phyloP scores from a whole-genome alignment of 30 jellyfish, hydroid and myxozoan species.

The Mastigias papua region DNA sequence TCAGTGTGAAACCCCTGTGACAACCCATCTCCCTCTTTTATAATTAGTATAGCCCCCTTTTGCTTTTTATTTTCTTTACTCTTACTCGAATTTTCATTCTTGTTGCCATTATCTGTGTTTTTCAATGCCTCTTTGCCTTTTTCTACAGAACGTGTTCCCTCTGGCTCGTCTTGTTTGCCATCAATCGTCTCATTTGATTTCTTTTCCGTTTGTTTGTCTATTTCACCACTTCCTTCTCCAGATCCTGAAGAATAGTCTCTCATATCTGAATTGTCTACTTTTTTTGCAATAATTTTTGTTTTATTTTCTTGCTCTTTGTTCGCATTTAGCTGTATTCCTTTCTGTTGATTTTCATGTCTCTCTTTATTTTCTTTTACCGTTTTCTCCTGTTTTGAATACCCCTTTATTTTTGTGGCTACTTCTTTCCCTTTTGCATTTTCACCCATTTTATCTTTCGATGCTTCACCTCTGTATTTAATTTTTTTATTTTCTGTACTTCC shows the following conservation, averaged over 20 bases:
- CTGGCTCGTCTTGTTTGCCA: neutral
- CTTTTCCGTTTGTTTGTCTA: neutral
- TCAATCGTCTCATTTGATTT: neutral
- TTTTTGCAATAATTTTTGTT: neutral
- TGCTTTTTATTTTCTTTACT: neutral
- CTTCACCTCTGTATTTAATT: neutral
- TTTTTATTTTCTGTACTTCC: neutral
- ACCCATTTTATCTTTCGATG: neutral
- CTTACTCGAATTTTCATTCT: neutral
- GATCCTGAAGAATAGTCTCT: neutral
- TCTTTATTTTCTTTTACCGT: neutral
- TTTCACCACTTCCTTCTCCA: constrained; percentile 13
- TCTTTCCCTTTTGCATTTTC: neutral
- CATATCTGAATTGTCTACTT: neutral
- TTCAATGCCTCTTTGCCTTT: neutral
- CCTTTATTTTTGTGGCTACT: neutral
- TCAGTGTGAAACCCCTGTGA: too few species aligned
- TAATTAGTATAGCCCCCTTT: neutral
- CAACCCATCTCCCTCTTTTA: neutral
- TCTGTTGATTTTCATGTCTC: neutral
- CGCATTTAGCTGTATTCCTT: neutral
- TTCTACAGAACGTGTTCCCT: neutral
- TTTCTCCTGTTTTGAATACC: neutral
- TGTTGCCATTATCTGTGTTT: neutral
- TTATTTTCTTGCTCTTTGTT: neutral